A percentile compares a stretch with the other conserved stretches of the same genome.
phyloP scores from a whole-genome alignment of 2,888 invertebrate species.

The Kuschelorhynchus macadamiae region DNA sequence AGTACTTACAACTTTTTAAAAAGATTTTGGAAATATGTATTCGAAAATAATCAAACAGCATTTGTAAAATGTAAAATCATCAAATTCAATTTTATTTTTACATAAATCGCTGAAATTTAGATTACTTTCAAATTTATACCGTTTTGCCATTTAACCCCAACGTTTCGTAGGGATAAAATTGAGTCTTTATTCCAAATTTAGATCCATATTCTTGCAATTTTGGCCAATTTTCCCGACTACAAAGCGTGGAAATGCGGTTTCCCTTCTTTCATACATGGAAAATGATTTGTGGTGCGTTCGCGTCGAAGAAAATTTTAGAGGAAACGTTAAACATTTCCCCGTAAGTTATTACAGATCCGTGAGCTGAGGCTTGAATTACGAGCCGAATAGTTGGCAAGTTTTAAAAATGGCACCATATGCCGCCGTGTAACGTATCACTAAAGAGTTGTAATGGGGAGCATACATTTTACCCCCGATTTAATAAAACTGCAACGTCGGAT shows the following conservation, averaged over 20 bases:
- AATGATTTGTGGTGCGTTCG: conserved; percentile 43
- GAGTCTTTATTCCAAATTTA: conserved; percentile 35
- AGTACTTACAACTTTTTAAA: too few species aligned
- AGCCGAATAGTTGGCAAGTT: conserved; percentile 30
- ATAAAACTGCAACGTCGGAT: conserved; percentile 5
- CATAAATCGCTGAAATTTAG: too few species aligned
- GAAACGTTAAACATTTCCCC: conserved; percentile 58
- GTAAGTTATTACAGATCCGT: conserved; percentile 63
- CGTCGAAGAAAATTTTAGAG: conserved; percentile 36
- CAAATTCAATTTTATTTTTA: too few species aligned
- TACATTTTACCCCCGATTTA: conserved; percentile 11
- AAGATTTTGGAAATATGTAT: too few species aligned
- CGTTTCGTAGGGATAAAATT: conserved; percentile 21
- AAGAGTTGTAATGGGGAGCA: conserved; percentile 20
- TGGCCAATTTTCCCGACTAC: conserved; percentile 30
- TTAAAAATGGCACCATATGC: conserved; percentile 27
- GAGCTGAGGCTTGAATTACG: conserved; percentile 62
- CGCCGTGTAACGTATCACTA: background rate
- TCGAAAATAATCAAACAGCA: too few species aligned
- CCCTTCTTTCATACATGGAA: conserved; percentile 35
- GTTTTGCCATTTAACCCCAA: conserved; percentile 15
- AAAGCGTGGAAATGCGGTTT: conserved; percentile 42
- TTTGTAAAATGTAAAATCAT: too few species aligned
- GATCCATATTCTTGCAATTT: conserved; percentile 34
- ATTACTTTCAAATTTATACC: too few species aligned